Evolutionary conservation across 2,888 invertebrate genomes (phyloP).

Genomic region (Micoletzkya japonica): DNA sequence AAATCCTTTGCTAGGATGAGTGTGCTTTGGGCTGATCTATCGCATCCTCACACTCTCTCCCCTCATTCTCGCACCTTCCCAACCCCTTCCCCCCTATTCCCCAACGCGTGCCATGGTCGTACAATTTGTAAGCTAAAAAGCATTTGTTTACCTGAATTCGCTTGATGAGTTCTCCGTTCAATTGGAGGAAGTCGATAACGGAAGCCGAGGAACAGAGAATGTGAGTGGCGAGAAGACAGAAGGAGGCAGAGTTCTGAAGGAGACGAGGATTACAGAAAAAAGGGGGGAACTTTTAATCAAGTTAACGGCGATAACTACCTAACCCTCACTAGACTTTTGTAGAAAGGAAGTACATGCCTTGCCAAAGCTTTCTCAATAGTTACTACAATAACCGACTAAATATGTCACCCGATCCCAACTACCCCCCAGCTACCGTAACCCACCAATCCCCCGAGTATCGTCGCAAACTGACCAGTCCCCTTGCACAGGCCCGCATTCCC

Average conservation of each 20-base stretch:
- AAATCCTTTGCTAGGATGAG: no score
- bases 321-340: no score
- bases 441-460: no score
- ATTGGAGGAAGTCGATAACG: conserved; percentile 76
- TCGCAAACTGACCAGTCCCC: conserved; percentile 37
- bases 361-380: no score
- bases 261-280: no score
- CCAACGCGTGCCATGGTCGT: conserved; percentile 7
- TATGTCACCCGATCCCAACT: no score
- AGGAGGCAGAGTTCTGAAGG: conserved; percentile 68
- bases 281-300: no score
- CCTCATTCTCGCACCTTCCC: conserved; percentile 7
- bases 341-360: no score
- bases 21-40: no score
- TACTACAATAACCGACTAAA: no score
- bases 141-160: conserved; percentile 42
- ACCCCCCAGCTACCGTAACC: no score
- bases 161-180: conserved; percentile 45
- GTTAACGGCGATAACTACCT: no score
- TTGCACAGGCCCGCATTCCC: conserved; percentile 42
- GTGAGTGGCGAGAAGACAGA: conserved; percentile 75
- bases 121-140: not conserved
- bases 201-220: conserved; percentile 76
- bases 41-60: not conserved
- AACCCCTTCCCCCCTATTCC: conserved; percentile 23